Conservation (phyloP, 2,113 vertebrate species). For the Symphodus melops region DNA sequence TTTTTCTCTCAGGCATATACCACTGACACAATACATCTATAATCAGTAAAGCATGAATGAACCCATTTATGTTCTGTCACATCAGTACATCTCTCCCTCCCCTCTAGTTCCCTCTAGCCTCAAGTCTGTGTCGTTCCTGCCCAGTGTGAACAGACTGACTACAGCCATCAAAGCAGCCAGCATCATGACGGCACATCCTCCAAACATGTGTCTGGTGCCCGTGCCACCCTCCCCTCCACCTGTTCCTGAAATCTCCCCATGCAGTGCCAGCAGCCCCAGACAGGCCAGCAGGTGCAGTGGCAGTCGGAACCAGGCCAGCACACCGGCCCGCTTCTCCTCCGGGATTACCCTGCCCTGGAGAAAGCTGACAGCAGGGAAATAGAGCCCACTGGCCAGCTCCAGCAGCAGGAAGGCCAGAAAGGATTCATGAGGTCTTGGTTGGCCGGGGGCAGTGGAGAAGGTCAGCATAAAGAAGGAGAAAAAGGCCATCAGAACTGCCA, state of each 20-base stretch:
- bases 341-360: constrained; percentile 91
- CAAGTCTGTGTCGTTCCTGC: constrained; percentile 87
- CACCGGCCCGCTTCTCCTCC: constrained; percentile 86
- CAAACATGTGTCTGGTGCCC: constrained; percentile 93
- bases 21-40: constrained; percentile 29
- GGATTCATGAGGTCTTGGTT: constrained; percentile 89
- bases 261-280: constrained; percentile 89
- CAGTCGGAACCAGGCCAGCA: constrained; percentile 92
- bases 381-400: constrained; percentile 91
- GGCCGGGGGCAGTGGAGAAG: constrained; percentile 90
- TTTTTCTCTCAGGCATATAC: constrained; percentile 8
- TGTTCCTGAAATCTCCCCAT: constrained; percentile 88
- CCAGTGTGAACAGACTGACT: constrained; percentile 89
- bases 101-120: constrained; percentile 80
- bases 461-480: constrained; percentile 94
- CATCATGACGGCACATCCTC: constrained; percentile 88
- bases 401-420: constrained; percentile 93
- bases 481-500: constrained; percentile 91
- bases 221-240: constrained; percentile 87
- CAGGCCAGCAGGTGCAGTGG: constrained; percentile 92
- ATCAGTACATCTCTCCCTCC: constrained; percentile 78
- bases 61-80: not conserved
- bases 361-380: constrained; percentile 94
- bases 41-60: constrained; percentile 15
- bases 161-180: constrained; percentile 90